These are phyloP conservation scores for Pedionomus torquatus DNA, from an alignment of 2,113 vertebrate genomes.

Conservation along the genomic window DNA sequence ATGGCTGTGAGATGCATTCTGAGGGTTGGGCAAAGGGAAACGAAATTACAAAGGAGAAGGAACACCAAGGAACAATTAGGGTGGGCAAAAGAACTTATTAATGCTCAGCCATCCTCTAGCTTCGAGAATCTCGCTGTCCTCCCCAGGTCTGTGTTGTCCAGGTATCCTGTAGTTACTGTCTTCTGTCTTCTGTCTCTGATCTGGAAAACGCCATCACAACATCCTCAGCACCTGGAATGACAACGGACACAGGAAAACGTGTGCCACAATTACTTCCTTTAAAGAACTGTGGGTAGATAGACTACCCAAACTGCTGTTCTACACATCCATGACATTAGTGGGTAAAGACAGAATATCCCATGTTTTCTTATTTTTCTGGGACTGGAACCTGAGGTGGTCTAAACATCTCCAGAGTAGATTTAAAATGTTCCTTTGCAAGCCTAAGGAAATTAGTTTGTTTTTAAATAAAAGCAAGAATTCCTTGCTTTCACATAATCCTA, in stretches of 20 bases:
- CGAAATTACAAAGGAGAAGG: constrained; percentile 38
- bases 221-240: constrained; percentile 90
- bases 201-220: constrained; percentile 99
- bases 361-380: neutral
- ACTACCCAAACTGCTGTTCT: neutral
- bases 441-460: neutral
- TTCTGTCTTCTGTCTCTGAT: constrained; percentile 95
- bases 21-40: constrained; percentile 5
- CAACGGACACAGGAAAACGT: neutral
- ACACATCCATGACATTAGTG: neutral
- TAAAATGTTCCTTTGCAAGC: neutral
- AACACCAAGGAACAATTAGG: constrained; percentile 35
- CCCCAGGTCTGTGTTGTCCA: constrained; percentile 46
- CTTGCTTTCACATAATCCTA: neutral
- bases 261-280: neutral
- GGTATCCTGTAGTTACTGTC: constrained; percentile 83
- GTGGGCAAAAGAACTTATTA: constrained; percentile 53
- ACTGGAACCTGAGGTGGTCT: neutral
- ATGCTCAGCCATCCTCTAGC: constrained; percentile 51
- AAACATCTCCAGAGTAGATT: neutral
- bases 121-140: constrained; percentile 56
- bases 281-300: neutral
- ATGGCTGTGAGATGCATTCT: constrained; percentile 44
- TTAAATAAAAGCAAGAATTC: neutral
- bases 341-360: neutral